phyloP scores from a whole-genome alignment of 2,888 invertebrate genomes.

The Petrolisthes cinctipes region DNA sequence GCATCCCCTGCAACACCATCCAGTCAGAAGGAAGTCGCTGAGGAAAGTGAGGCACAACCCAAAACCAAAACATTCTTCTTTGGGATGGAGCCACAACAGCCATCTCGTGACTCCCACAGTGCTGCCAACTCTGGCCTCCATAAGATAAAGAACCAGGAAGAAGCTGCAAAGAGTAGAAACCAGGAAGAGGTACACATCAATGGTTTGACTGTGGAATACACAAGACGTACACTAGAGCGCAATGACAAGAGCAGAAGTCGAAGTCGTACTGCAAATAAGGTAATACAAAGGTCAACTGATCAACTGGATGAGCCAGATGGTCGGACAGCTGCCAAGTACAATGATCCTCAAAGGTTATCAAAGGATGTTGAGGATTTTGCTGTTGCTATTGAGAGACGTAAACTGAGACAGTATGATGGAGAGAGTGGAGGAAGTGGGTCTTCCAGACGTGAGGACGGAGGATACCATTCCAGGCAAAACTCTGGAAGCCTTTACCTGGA shows the following conservation, averaged over 20 bases:
- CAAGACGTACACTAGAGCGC: slow-evolving; percentile 55
- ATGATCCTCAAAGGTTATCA: slow-evolving; percentile 61
- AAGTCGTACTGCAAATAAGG: slow-evolving; percentile 39
- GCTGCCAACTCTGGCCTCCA: slow-evolving; percentile 50
- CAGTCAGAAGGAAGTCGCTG: slow-evolving; percentile 9
- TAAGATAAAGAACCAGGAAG: slow-evolving; percentile 57
- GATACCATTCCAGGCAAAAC: slow-evolving; percentile 64
- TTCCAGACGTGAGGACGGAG: slow-evolving; percentile 60
- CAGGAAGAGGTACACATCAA: slow-evolving; percentile 55
- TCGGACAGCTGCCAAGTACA: slow-evolving; percentile 1
- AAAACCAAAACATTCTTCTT: slow-evolving; percentile 65
- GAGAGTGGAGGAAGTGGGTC: slow-evolving; percentile 53
- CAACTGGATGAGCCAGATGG: slow-evolving; percentile 5
- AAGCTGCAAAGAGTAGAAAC: slow-evolving; percentile 36
- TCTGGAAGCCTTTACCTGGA: slow-evolving; percentile 66
- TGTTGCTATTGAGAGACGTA: slow-evolving; percentile 65
- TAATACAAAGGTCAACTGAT: slow-evolving; percentile 17
- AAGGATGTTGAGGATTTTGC: slow-evolving; percentile 70
- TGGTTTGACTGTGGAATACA: slow-evolving; percentile 58
- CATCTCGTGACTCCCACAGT: slow-evolving; percentile 5
- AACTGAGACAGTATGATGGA: slow-evolving; percentile 39
- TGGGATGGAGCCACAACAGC: slow-evolving; percentile 62
- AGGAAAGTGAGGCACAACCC: slow-evolving; percentile 39
- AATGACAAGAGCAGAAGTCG: slow-evolving; percentile 52
- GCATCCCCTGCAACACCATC: slow-evolving; percentile 5